Evolutionary conservation across 2,888 invertebrate genomes (phyloP), one percentile per base, ranked within the genome.

Genomic region (Hyles lineata): DNA sequence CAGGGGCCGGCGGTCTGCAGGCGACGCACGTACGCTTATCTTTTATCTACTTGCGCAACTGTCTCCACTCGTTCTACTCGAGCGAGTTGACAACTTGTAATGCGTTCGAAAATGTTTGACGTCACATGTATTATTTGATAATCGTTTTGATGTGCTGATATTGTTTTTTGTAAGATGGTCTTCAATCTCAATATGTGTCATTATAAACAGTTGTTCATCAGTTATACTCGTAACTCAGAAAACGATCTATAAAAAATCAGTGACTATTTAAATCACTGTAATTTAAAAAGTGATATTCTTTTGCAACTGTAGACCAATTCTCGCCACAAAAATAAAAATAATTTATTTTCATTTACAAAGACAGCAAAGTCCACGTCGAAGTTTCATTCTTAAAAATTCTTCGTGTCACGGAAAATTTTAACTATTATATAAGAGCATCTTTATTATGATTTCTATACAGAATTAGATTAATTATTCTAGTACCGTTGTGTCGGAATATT

Each of bases 31-130:
- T 32, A 19, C 50, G 43, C 23, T 67, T 67, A 67, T 67, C 67
- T 67, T 67, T 50, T 67, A 67, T 67, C 67, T 67, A 23, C 50
- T 67, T 67, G 50, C 50, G 67, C 67, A 67, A 67, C 67, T 67
- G 50, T 67, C 67, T 67, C 21, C 23, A 23, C 9, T 50, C 67
- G 67, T 67, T 50, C 23, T 11, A 61, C 29, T 19, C 61, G 17
- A 43, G 21, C 15, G n/a, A 6, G 43, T 23, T 21, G 19, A n/a
- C 32, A 63, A 35, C 43, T 50, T 50, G 17, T 23, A 50, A 50
- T 21, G 19, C 23, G 32, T 62, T 67, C 11, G 50, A 67, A 43
- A 67, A 50, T 23, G 67, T 67, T 50, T 43, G 50, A 23, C 50
- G 50, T 67, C 63, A 15, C 67, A 67, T 15, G 4, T 23, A 23